Conservation (phyloP, 2,888 invertebrate genomes). For the Ornithoptera priamus region DNA sequence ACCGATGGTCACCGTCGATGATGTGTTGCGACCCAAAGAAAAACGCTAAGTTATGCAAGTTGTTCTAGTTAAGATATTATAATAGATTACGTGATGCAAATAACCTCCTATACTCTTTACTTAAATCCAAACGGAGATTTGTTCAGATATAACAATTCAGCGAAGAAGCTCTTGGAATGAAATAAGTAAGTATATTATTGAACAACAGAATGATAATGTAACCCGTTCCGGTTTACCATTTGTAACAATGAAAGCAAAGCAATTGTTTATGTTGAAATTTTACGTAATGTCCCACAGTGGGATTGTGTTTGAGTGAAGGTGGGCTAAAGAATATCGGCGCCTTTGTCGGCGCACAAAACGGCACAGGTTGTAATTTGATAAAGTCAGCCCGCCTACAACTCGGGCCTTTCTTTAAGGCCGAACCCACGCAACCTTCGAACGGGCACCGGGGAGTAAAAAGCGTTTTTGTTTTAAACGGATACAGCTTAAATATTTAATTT, state of each 20-base stretch:
- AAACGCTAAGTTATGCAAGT: no score
- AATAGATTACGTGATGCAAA: no score
- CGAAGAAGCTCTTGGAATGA: no score
- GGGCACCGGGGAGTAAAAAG: conserved; percentile 44
- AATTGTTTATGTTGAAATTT: conserved; percentile 33
- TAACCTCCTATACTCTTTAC: no score
- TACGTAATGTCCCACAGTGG: conserved; percentile 21
- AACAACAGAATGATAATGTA: neutral
- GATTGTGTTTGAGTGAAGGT: conserved; percentile 43
- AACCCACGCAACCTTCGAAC: conserved; percentile 70
- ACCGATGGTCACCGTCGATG: no score
- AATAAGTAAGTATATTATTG: no score
- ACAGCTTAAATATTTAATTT: conserved; percentile 19
- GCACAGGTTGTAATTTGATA: conserved; percentile 79
- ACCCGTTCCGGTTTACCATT: neutral
- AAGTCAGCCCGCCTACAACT: conserved; percentile 75
- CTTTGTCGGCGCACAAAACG: conserved; percentile 77
- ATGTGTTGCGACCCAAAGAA: no score
- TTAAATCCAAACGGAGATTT: no score
- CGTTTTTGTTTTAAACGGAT: conserved; percentile 30
- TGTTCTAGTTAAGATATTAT: no score
- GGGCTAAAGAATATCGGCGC: conserved; percentile 53
- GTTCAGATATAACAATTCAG: no score
- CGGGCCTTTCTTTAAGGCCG: conserved; percentile 69
- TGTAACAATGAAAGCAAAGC: neutral